Evolutionary conservation across 2,888 invertebrate genomes (phyloP).

Genomic region (Fragum whitleyi): DNA sequence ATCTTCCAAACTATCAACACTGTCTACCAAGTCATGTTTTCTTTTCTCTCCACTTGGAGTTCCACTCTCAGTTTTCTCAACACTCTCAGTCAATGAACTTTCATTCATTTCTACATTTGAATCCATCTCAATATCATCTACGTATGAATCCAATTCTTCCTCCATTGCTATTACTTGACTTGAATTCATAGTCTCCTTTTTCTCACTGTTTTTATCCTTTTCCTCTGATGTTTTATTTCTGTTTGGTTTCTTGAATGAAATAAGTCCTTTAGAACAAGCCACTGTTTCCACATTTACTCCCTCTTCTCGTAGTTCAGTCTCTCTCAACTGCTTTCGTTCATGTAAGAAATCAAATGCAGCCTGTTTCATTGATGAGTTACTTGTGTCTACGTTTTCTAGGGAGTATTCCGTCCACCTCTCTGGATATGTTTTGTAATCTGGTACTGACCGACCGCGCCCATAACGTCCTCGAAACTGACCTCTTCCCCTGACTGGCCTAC

Average conservation of each 20-base stretch:
- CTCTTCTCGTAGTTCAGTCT: constrained; percentile 55
- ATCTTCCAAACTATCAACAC: not conserved
- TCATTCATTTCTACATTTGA: constrained; percentile 1
- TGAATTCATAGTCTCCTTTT: not conserved
- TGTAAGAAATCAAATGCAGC: constrained; percentile 93
- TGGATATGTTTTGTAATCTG: constrained; percentile 89
- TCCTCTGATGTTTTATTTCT: constrained; percentile 21
- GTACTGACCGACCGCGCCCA: constrained; percentile 51
- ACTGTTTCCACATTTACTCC: constrained; percentile 55
- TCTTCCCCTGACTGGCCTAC: constrained; percentile 8
- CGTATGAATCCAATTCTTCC: not conserved
- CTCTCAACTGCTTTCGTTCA: constrained; percentile 84
- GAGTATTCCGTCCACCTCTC: constrained; percentile 93
- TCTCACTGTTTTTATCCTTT: constrained; percentile 29
- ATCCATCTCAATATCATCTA: constrained; percentile 22
- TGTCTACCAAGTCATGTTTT: constrained; percentile 30
- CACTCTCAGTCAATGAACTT: constrained; percentile 14
- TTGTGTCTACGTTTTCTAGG: constrained; percentile 93
- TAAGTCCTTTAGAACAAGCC: constrained; percentile 75
- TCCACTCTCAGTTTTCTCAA: not conserved
- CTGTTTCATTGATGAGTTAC: constrained; percentile 91
- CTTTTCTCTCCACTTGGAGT: constrained; percentile 7
- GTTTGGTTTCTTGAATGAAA: constrained; percentile 67
- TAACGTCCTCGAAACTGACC: not conserved
- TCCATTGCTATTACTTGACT: constrained; percentile 10